Evolutionary conservation across 2,113 vertebrate genomes (phyloP).

Genomic region (Salvator merianae): DNA sequence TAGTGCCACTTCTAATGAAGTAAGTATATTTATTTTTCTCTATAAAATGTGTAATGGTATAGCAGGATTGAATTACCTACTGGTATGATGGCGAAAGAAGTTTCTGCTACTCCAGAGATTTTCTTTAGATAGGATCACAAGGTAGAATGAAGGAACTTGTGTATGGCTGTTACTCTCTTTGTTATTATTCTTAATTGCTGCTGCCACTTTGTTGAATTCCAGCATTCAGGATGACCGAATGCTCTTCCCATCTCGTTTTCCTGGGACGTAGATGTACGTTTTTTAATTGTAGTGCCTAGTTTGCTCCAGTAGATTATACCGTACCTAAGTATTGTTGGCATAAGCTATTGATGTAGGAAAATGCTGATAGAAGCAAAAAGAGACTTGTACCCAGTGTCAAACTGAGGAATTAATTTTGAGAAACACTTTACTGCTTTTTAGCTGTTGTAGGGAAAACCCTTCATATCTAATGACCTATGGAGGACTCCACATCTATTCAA

Average conservation of each 20-base stretch:
- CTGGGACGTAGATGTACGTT: neutral
- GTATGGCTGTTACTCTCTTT: neutral
- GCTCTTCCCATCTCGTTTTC: neutral
- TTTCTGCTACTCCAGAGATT: neutral
- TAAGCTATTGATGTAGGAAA: neutral
- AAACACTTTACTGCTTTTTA: neutral
- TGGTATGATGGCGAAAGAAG: neutral
- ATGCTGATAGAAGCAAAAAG: neutral
- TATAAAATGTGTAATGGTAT: neutral
- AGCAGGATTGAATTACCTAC: neutral
- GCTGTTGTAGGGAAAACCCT: too few species aligned
- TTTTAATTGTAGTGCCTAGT: neutral
- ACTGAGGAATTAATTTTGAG: neutral
- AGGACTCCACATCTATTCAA: too few species aligned
- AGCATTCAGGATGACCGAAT: neutral
- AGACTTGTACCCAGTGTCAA: neutral
- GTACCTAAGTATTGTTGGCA: neutral
- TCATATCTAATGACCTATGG: too few species aligned
- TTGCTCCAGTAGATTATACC: neutral
- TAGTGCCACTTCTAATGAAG: constrained; percentile 56
- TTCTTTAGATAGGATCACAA: neutral
- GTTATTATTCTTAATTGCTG: neutral
- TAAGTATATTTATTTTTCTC: constrained; percentile 38
- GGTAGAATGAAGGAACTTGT: neutral
- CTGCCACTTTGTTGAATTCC: neutral